Evolutionary conservation across 2,888 invertebrate species (phyloP).

Genomic region (Dichetophora obliterata): DNA sequence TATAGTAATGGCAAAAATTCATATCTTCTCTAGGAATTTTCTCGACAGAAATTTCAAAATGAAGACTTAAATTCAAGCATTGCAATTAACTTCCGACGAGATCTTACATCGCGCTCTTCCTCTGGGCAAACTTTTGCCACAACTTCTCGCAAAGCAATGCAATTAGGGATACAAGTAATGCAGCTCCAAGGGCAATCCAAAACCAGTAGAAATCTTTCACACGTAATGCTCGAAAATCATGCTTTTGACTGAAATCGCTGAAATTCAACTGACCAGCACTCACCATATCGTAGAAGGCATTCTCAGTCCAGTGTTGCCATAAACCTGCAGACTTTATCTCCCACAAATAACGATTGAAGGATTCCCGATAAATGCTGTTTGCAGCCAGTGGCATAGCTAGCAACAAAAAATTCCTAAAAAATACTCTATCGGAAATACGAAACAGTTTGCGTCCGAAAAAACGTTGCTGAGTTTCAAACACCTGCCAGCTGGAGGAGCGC

Average conservation of each 20-base stretch:
- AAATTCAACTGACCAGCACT: conserved; percentile 13
- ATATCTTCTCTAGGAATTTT: too few relatives aligned
- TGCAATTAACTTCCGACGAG: too few relatives aligned
- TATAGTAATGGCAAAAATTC: too few relatives aligned
- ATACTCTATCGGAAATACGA: conserved; percentile 15
- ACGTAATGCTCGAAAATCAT: conserved; percentile 21
- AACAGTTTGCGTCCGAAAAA: conserved; percentile 38
- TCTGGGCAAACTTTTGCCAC: not conserved
- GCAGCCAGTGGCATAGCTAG: conserved; percentile 43
- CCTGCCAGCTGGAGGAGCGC: conserved; percentile 18
- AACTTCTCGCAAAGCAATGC: conserved; percentile 35
- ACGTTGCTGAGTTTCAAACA: conserved; percentile 33
- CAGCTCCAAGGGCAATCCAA: conserved; percentile 31
- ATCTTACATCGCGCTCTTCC: too few relatives aligned
- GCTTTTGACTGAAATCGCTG: conserved; percentile 10
- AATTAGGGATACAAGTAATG: not conserved
- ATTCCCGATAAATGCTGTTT: conserved; percentile 43
- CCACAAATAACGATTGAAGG: conserved; percentile 40
- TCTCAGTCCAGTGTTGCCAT: conserved; percentile 41
- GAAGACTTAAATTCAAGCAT: too few relatives aligned
- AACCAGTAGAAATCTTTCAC: conserved; percentile 41
- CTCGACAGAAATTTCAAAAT: too few relatives aligned
- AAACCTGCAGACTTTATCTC: conserved; percentile 40
- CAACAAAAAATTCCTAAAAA: conserved; percentile 16
- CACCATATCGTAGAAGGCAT: conserved; percentile 38